Evolutionary conservation across 2,113 vertebrate genomes (phyloP), one percentile per base, ranked within the genome.

Genomic region (Enhydra lutris): DNA sequence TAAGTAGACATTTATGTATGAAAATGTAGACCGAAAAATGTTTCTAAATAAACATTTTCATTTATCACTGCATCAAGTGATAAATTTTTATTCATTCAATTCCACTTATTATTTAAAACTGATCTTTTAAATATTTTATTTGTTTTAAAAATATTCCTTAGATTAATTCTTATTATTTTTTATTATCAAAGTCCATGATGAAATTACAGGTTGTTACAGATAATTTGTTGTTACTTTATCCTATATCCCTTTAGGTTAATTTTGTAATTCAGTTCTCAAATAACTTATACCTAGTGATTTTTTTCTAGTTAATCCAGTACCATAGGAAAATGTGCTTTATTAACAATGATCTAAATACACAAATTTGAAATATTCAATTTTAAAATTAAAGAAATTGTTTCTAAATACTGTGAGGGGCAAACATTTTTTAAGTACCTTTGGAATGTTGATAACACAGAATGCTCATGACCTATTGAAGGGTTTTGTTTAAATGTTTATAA

Each of bases 151-250:
- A 92, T 95, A 97, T 92, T 23, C 69, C 94, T 96, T 93, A 97
- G 96, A 94, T 96, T 98, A 98, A 97, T 96, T 98, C 97, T 98
- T 45, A 95, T 95, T 93, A 87, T 96, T 95, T 86, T 91, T 98
- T 57, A 90, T 97, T 95, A 94, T 91, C 83, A 97, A 93, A 26
- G 24, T 69, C 89, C 8, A 0, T 85, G 52, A 96, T 67, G 61
- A 39, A 98, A 98, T 97, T 97, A 97, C 23, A 97, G 3, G 85
- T 97, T 98, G 82, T 97, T 98, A 91, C 21, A 91, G 71, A 95
- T 92, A 97, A 87, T 96, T 34, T 34, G 84, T 57, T 96, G 20
- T 67, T 80, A 42, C 57, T 94, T 96, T 93, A 57, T 86, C 65
- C 24, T 96, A n/a, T 18, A 83, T 94, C 76, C 79, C 36, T 84